Evolutionary conservation across 2,113 vertebrate species (phyloP), one percentile per base, ranked within the genome.

Genomic region (Enhydra lutris): DNA sequence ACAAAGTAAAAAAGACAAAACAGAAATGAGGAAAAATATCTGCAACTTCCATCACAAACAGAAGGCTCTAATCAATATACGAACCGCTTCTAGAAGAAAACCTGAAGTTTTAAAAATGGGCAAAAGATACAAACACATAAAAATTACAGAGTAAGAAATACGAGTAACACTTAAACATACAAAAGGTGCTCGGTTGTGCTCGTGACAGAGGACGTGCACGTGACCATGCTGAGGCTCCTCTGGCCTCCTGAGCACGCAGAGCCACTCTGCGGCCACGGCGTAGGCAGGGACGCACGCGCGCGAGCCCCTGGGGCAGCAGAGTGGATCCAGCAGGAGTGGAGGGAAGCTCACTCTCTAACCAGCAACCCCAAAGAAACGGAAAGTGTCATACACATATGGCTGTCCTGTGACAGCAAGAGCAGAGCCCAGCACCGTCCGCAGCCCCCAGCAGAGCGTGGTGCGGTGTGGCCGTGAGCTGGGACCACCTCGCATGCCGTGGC

Each of bases 361-460:
- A 3, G 18, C 24, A n/a, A 24, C 8, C 57, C 55, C 23, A 47
- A 7, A 36, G n/a, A 31, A 42, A 55, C 0, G 18, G 1, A 8
- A 13, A 21, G 10, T 4, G 34, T 1, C 9, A 1, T 1, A 9
- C 4, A 24, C 20, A n/a, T 0, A 6, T 0, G 1, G 31, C 50
- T 31, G 9, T 12, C 7, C 31, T 31, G 12, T 6, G 12, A 29
- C 0, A 31, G 73, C 18, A 7, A 11, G 59, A 6, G 71, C 13
- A 18, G 0, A 4, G 55, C 55, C 24, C 0, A 1, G 45, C 7
- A 1, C 55, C 23, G 17, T 3, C n/a, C 2, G 0, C 13, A n/a
- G 45, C 34, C 45, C n/a, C 69, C 6, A 1, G 45, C 1, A 4
- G n/a, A 9, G 34, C 9, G 11, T 11, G 3, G 18, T 0, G 18